These are phyloP conservation scores for Zingel zingel DNA, from an alignment of 2,113 vertebrate species.

Conservation along the genomic window DNA sequence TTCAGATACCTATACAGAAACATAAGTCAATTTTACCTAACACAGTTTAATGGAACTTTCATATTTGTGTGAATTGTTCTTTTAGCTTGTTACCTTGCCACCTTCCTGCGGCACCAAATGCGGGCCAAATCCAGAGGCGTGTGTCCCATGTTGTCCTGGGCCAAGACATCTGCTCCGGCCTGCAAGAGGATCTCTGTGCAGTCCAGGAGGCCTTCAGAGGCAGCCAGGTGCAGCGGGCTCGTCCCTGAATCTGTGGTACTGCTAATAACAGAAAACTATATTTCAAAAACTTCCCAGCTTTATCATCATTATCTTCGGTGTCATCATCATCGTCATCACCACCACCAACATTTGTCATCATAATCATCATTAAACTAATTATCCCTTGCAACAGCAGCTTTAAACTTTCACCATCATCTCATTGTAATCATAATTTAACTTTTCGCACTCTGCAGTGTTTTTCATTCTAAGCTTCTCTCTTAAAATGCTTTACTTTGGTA, in stretches of 20 bases:
- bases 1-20: conserved; percentile 74
- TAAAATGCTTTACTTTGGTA: background rate
- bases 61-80: background rate
- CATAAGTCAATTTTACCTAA: background rate
- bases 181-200: conserved; percentile 66
- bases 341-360: background rate
- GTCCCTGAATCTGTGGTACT: conserved; percentile 68
- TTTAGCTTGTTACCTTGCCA: conserved; percentile 68
- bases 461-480: background rate
- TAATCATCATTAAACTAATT: conserved; percentile 2
- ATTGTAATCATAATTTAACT: conserved; percentile 14
- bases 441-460: background rate
- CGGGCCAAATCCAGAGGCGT: conserved; percentile 76
- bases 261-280: background rate
- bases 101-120: conserved; percentile 65
- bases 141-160: conserved; percentile 64
- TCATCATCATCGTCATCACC: conserved; percentile 1
- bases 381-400: background rate
- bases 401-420: conserved; percentile 19
- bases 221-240: conserved; percentile 80
- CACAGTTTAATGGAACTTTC: fast-evolving
- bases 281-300: background rate
- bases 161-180: conserved; percentile 70
- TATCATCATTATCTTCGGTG: background rate
- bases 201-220: conserved; percentile 72